Percentiles rank a stretch among this genome's conserved stretches.
These are phyloP conservation scores for Corbicula japonica DNA, from an alignment of 2,888 invertebrate genomes.

Conservation along the genomic window DNA sequence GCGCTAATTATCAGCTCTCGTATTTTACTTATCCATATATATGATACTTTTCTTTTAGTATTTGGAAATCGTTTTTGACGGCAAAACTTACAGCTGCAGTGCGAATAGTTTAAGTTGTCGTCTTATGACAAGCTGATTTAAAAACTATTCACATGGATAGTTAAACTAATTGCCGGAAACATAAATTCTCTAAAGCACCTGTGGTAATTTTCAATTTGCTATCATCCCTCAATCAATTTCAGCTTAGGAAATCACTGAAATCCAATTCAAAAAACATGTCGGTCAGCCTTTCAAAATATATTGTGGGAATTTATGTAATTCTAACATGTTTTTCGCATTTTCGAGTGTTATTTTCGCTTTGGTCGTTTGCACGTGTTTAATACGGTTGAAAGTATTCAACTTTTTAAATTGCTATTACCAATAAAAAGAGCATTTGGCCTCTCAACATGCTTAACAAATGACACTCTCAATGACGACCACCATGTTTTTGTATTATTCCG, in stretches of 20 bases:
- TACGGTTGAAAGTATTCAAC: constrained; percentile 25
- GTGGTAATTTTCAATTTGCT: constrained; percentile 19
- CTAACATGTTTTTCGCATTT: constrained; percentile 2
- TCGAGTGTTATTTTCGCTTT: constrained; percentile 26
- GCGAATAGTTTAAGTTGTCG: too few species aligned
- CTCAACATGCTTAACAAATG: constrained; percentile 32
- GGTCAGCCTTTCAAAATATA: constrained; percentile 29
- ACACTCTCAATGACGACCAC: constrained; percentile 45
- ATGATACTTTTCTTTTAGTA: too few species aligned
- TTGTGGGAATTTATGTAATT: constrained; percentile 47
- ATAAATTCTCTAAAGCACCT: constrained; percentile 36
- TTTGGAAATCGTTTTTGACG: too few species aligned
- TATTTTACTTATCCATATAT: too few species aligned
- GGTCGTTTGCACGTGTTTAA: constrained; percentile 52
- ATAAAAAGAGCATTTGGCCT: constrained; percentile 46
- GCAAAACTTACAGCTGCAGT: too few species aligned
- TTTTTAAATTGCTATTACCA: constrained; percentile 9
- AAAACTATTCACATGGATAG: too few species aligned
- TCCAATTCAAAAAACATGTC: constrained; percentile 23
- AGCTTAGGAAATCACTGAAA: constrained; percentile 29
- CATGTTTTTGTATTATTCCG: constrained; percentile 35
- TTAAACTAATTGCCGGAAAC: constrained; percentile 28
- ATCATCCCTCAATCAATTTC: constrained; percentile 22
- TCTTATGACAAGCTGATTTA: too few species aligned
- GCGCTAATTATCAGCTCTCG: too few species aligned